Conservation (phyloP, 2,113 vertebrate species). For the Lanius collurio region DNA sequence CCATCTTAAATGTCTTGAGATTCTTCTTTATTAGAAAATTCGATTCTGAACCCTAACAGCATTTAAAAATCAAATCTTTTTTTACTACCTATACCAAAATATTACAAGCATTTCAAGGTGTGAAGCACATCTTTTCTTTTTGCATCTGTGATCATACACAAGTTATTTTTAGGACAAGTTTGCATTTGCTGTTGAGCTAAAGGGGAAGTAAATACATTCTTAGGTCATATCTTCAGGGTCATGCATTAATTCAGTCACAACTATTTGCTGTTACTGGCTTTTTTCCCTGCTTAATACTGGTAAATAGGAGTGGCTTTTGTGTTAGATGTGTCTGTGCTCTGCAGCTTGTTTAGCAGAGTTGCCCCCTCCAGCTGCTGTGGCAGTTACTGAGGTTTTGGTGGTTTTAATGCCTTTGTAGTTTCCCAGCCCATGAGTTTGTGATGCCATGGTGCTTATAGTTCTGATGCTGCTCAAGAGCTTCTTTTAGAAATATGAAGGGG, state of each 20-base stretch:
- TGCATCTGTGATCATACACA: background rate
- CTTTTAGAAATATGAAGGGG: background rate
- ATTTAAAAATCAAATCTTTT: background rate
- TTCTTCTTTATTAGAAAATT: background rate
- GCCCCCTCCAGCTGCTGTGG: background rate
- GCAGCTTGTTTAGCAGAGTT: background rate
- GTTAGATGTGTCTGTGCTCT: background rate
- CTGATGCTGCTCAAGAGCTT: background rate
- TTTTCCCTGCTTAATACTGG: background rate
- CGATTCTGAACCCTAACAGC: background rate
- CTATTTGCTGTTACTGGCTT: background rate
- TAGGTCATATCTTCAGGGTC: background rate
- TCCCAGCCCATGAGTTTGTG: background rate
- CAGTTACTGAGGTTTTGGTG: background rate
- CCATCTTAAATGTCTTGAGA: background rate
- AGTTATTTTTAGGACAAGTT: background rate
- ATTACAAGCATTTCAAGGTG: background rate
- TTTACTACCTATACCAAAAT: background rate
- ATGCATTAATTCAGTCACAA: background rate
- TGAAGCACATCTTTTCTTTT: background rate
- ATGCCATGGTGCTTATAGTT: background rate
- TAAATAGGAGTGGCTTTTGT: background rate
- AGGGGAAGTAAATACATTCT: background rate
- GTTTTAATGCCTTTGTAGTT: background rate
- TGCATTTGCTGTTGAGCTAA: background rate